Evolutionary conservation across 1,140 invertebrate species (phyloP).

Genomic region (Drosophila yakuba): DNA sequence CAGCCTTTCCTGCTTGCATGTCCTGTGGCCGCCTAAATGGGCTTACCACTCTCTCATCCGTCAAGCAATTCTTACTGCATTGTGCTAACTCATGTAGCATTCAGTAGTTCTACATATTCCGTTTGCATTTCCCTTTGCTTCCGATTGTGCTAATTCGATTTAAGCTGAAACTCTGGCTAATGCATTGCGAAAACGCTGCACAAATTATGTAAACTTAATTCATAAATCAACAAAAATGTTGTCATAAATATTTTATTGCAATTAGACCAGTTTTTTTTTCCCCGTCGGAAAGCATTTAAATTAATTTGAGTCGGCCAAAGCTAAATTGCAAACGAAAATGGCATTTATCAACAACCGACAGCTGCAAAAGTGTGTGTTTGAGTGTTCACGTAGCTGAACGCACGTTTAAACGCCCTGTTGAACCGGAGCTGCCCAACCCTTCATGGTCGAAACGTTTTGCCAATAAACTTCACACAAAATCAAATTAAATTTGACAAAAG

Average conservation of each 20-base stretch:
- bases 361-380: conserved; percentile 2
- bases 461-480: conserved; percentile 83
- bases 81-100: not conserved
- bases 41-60: not conserved
- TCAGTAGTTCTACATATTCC: not conserved
- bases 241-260: conserved; percentile 41
- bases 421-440: not conserved
- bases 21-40: not conserved
- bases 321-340: conserved; percentile 49
- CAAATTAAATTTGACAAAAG: conserved; percentile 83
- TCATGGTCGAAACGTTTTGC: conserved; percentile 72
- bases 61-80: not conserved
- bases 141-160: conserved; percentile 16
- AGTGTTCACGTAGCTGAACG: conserved; percentile 38
- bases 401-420: conserved; percentile 45
- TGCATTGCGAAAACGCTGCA: conserved; percentile 5
- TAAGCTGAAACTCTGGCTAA: conserved; percentile 4
- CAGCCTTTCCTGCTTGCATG: not conserved
- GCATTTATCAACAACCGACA: conserved; percentile 44
- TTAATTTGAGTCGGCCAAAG: conserved; percentile 65
- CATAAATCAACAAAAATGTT: conserved; percentile 34
- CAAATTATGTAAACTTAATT: conserved; percentile 40
- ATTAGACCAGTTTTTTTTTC: conserved; percentile 18
- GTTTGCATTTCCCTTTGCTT: not conserved
- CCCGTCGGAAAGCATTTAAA: conserved; percentile 17